A percentile compares a stretch with the other conserved stretches of the same genome.
Conservation (phyloP, 2,113 vertebrate genomes). For the Scolopax mira region DNA sequence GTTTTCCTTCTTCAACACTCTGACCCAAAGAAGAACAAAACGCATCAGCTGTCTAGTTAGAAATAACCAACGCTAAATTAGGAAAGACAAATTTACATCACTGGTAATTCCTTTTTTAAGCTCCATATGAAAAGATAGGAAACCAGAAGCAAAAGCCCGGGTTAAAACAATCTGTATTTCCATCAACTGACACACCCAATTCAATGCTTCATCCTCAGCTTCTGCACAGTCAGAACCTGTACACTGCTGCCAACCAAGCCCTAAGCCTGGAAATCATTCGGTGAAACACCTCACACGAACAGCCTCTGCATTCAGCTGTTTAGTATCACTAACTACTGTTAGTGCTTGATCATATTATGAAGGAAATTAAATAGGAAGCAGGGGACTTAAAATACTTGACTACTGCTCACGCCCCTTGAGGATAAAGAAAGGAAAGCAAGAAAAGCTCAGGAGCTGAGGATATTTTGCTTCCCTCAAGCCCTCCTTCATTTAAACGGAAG, state of each 20-base stretch:
- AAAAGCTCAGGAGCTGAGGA: not conserved
- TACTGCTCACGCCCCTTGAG: not conserved
- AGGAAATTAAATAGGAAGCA: not conserved
- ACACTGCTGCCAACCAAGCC: not conserved
- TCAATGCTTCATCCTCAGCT: not conserved
- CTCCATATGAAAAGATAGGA: accelerated
- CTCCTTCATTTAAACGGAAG: not conserved
- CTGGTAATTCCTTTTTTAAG: accelerated
- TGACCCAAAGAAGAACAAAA: not conserved
- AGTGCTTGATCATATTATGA: not conserved
- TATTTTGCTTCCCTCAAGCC: not conserved
- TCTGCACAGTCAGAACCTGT: not conserved
- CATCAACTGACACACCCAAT: not conserved
- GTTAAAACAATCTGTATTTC: not conserved
- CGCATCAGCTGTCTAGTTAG: not conserved
- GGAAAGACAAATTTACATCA: not conserved
- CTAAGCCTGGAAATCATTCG: not conserved
- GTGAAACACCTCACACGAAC: not conserved
- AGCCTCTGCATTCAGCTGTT: not conserved
- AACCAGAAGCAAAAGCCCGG: not conserved
- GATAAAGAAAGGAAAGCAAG: not conserved
- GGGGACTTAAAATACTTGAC: not conserved
- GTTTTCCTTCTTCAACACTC: not conserved
- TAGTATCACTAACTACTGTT: not conserved
- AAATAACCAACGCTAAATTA: not conserved